A percentile compares a stretch with the other conserved stretches of the same genome.
phyloP scores from a whole-genome alignment of 2,113 vertebrate species.

The Prionailurus bengalensis region DNA sequence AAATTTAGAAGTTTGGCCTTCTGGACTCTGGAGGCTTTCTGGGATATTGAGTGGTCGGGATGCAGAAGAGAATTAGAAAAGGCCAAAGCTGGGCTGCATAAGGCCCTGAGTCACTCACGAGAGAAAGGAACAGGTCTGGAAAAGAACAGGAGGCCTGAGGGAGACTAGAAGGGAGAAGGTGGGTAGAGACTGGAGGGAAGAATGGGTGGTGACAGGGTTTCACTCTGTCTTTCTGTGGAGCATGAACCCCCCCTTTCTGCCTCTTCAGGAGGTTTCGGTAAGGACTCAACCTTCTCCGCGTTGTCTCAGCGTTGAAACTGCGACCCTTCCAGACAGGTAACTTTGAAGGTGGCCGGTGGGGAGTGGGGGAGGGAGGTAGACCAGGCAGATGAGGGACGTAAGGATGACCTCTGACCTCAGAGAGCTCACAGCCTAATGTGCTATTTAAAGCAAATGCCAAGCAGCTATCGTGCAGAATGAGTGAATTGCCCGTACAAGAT shows the following conservation, averaged over 20 bases:
- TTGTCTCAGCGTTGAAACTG: rapidly evolving
- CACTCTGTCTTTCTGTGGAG: not conserved
- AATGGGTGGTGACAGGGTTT: not conserved
- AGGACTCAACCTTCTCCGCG: rapidly evolving
- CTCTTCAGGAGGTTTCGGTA: not conserved
- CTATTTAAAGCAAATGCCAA: not conserved
- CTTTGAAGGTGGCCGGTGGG: not conserved
- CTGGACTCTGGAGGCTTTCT: not conserved
- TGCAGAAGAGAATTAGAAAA: not conserved
- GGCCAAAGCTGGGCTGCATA: not conserved
- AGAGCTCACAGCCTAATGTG: not conserved
- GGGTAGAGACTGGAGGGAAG: not conserved
- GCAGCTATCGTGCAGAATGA: not conserved
- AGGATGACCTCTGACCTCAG: not conserved
- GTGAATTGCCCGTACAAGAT: not conserved
- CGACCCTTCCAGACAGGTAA: not conserved
- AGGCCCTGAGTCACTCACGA: not conserved
- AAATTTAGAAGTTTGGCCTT: not conserved
- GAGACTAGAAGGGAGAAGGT: not conserved
- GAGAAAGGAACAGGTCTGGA: not conserved
- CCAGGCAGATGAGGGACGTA: not conserved
- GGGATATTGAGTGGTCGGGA: no score
- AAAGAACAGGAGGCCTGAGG: not conserved
- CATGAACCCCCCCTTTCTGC: rapidly evolving
- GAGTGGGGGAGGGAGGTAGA: not conserved